Base-by-base conservation (phyloP, 2,113 vertebrate species). In the Urocynchramus pylzowi region DNA sequence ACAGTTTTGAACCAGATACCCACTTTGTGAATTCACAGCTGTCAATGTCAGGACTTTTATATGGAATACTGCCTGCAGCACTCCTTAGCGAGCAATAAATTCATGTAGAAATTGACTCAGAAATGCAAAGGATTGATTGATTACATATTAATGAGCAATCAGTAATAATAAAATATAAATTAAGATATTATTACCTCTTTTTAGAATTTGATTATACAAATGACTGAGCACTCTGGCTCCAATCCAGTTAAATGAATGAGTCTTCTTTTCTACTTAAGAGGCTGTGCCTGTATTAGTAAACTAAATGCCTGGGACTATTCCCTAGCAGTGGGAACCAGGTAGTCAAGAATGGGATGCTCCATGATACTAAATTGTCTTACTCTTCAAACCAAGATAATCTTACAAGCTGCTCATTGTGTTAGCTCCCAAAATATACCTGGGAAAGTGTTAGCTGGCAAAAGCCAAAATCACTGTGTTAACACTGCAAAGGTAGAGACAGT, bases 81-180 rank as follows among this genome's bases (percentile, higher is more conserved):
- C 47, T 94, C 91, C 92, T 88, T 68, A 93, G 85, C 0, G 41
- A 95, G 79, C 85, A 90, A 90, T 94, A 96, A 93, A 94, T 83
- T 84, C 5, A 39, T 41, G 68, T 68, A 71, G 73, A 90, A 92
- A 82, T 90, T 78, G 71, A 90, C 64, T 95, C 92, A 77, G 73
- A 93, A 93, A 96, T 84, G 41, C 78, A 94, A 90, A 69, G 71
- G 76, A 93, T 75, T 97, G 96, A 97, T 96, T 94, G 90, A 96
- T 94, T 94, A 60, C 73, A 90, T 94, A 96, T 95, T 95, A 97
- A 96, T 92, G 83, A 96, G 88, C 84, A 96, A 94, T 94, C 90
- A 96, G 90, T 94, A 95, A 96, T 94, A 96, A 73, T 96, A 94
- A 96, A 97, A 94, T 96, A 97, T 84, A 93, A 95, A 95, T 95